Evolutionary conservation across 2,888 invertebrate species (phyloP).

Genomic region (Ectemnius cavifrons): DNA sequence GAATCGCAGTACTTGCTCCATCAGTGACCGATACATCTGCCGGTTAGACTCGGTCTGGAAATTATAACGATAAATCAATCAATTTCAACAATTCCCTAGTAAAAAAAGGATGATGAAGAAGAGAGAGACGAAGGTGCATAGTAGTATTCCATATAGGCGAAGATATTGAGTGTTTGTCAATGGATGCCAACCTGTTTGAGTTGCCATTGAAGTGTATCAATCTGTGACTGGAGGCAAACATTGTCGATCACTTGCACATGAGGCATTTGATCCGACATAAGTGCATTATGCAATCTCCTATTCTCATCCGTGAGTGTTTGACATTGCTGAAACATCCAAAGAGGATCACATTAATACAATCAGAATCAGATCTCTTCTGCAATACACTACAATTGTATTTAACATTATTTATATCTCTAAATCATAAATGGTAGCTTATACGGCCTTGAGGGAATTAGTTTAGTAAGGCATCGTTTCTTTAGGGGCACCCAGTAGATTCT

Average conservation of each 20-base stretch:
- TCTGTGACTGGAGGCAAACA: conserved; percentile 83
- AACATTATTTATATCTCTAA: too few species aligned
- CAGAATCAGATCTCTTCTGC: too few species aligned
- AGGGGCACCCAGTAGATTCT: too few species aligned
- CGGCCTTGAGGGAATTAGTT: too few species aligned
- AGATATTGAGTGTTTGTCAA: conserved; percentile 6
- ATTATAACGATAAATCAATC: neutral
- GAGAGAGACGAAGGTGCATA: neutral
- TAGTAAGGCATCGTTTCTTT: too few species aligned
- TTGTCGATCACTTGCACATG: conserved; percentile 80
- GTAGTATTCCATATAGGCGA: too few species aligned
- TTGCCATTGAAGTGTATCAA: conserved; percentile 86
- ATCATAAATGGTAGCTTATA: too few species aligned
- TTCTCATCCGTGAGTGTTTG: conserved; percentile 77
- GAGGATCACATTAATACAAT: neutral
- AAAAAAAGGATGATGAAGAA: neutral
- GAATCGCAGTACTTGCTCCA: conserved; percentile 85
- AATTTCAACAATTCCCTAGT: neutral
- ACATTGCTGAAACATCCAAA: conserved; percentile 76
- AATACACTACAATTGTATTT: too few species aligned
- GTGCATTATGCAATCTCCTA: conserved; percentile 73
- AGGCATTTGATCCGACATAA: conserved; percentile 69
- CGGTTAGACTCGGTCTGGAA: conserved; percentile 85
- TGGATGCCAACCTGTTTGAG: conserved; percentile 82
- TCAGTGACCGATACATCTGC: conserved; percentile 86